phyloP scores from a whole-genome alignment of 2,888 invertebrate genomes.

The Habrosyne pyritoides region DNA sequence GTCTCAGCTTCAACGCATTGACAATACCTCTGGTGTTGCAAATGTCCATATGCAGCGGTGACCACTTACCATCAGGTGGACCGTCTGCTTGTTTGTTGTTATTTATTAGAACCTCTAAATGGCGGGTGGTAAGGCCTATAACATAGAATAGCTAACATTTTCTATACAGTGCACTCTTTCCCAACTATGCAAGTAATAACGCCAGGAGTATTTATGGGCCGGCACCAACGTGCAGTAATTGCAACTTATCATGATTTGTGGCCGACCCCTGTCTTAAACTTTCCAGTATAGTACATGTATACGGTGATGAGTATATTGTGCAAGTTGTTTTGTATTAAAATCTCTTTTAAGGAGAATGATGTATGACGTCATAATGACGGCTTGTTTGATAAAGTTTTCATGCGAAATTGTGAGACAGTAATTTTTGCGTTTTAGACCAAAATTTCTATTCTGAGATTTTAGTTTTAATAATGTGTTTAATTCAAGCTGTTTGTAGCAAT shows the following conservation, averaged over 20 bases:
- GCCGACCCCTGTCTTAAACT: constrained; percentile 55
- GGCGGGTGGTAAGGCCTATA: not conserved
- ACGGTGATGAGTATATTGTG: constrained; percentile 24
- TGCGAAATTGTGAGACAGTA: too few species aligned
- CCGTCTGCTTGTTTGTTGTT: too few species aligned
- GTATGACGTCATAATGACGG: not conserved
- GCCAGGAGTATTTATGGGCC: constrained; percentile 61
- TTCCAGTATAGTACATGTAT: constrained; percentile 35
- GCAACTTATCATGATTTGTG: constrained; percentile 77
- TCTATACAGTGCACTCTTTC: constrained; percentile 51
- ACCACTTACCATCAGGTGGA: too few species aligned
- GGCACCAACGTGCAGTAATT: constrained; percentile 61
- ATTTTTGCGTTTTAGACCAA: too few species aligned
- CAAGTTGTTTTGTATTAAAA: not conserved
- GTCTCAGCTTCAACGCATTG: too few species aligned
- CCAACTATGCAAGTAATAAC: constrained; percentile 76
- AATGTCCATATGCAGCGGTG: too few species aligned
- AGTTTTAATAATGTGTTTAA: too few species aligned
- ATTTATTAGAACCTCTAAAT: too few species aligned
- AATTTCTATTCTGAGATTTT: too few species aligned
- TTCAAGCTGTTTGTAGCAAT: too few species aligned
- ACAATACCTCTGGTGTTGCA: too few species aligned
- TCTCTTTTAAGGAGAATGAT: not conserved
- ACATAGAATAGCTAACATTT: constrained; percentile 10
- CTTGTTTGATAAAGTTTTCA: too few species aligned